A percentile compares a stretch with the other conserved stretches of the same genome.
These are phyloP conservation scores for Bettongia penicillata DNA, from an alignment of 2,113 vertebrate genomes.

Conservation along the genomic window DNA sequence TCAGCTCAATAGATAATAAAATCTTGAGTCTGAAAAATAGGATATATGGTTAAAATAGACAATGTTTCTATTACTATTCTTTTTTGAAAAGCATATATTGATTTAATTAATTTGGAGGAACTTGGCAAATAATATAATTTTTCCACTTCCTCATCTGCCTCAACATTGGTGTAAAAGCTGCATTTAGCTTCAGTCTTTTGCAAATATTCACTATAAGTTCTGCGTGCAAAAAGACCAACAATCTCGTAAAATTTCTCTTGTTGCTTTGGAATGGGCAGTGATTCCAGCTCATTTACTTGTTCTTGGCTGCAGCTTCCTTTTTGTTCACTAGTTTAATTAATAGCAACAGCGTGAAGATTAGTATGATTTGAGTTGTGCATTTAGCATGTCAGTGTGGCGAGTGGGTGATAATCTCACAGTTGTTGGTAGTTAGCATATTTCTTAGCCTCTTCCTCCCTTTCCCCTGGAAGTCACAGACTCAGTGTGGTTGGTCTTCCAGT, in stretches of 20 bases:
- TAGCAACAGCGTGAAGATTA: neutral
- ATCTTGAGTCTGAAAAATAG: neutral
- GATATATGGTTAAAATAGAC: neutral
- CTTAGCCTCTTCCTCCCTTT: neutral
- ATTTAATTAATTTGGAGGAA: neutral
- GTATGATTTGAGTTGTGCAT: neutral
- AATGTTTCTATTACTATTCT: neutral
- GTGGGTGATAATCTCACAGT: too few relatives aligned
- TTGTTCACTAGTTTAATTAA: neutral
- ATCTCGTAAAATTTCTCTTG: neutral
- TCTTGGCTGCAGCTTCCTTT: neutral
- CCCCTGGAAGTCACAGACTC: neutral
- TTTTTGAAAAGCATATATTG: neutral
- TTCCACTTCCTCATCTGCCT: neutral
- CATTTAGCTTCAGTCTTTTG: neutral
- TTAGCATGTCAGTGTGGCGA: neutral
- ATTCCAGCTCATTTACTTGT: neutral
- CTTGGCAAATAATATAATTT: neutral
- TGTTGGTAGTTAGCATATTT: too few relatives aligned
- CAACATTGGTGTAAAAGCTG: neutral
- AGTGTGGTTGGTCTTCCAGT: neutral
- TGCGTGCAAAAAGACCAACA: neutral
- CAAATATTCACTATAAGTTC: neutral
- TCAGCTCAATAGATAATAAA: neutral
- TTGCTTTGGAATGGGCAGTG: neutral